Evolutionary conservation across 2,113 vertebrate species (phyloP).

Genomic region (Phoxinus phoxinus): DNA sequence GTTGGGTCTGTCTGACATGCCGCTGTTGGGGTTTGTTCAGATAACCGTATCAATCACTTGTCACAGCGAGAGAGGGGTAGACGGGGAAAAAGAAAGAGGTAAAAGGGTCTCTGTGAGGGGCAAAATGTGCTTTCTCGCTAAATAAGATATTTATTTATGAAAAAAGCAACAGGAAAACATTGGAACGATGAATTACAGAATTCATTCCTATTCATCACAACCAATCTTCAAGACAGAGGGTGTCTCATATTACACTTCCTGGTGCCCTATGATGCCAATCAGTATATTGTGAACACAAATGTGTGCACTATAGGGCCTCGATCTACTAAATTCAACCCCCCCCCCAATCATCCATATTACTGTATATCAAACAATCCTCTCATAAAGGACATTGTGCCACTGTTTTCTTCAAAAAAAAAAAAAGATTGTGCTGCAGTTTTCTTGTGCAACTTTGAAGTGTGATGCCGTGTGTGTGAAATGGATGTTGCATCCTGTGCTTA

Average conservation of each 20-base stretch:
- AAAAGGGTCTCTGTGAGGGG: slow-evolving; percentile 12
- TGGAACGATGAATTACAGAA: background rate
- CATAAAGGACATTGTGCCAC: background rate
- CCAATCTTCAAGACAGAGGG: background rate
- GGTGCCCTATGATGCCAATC: background rate
- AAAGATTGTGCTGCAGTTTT: background rate
- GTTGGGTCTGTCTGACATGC: slow-evolving; percentile 6
- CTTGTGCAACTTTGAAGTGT: slow-evolving; percentile 3
- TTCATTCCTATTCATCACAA: background rate
- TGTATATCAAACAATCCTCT: slow-evolving; percentile 15
- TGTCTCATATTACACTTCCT: background rate
- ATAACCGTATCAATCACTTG: slow-evolving; percentile 24
- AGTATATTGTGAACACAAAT: background rate
- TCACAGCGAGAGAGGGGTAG: background rate
- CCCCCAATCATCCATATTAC: background rate
- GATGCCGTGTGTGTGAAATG: slow-evolving; percentile 1
- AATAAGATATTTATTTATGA: slow-evolving; percentile 19
- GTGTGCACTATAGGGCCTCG: background rate
- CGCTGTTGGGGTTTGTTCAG: slow-evolving; percentile 12
- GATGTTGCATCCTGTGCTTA: background rate
- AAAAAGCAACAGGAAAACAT: background rate
- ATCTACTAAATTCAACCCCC: background rate
- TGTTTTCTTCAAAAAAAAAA: background rate
- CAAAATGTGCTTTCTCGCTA: slow-evolving; percentile 1
- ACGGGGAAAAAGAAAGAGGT: background rate